Base-by-base conservation (phyloP, 2,888 invertebrate genomes). In the Beris chalybata region DNA sequence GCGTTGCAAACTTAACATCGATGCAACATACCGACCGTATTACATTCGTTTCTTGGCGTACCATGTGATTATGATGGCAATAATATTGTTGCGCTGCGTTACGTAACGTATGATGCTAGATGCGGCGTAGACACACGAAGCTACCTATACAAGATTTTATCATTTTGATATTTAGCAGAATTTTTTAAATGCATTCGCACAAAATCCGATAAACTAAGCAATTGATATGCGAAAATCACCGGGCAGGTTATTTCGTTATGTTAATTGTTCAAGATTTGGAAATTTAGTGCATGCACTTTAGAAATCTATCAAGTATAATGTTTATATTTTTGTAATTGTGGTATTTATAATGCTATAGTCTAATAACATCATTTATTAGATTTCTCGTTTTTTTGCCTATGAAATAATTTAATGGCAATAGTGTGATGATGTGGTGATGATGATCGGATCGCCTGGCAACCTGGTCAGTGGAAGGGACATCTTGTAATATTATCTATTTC, bases 401-500 rank as follows among this genome's bases (percentile, higher is more conserved):
- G 5, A 52, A 29, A 52, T 52, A 29, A 52, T 15, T 52, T 1
- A 22, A 52, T 52, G 52, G 9, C 9, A 9, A 52, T 1, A 52
- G 52, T 52, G 22, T 29, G 29, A 15, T 9, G 52, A 52, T 52
- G 13, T 22, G 22, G 22, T 22, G 22, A 22, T 22, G 22, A 22
- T 22, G 22, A 22, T 22, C 22, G 22, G 22, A 38, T 9, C 38
- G 38, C 38, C 38, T 9, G 38, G 38, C 38, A 4, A 38, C 7
- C 38, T 9, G 38, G 38, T 38, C 7, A 56, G 15, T 32, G 47
- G 58, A 38, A 58, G 58, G 58, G 58, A 58, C 45, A 29, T 43
- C 32, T 56, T 58, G 56, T 43, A 56, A 5, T 13, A 47, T 58
- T 11, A 58, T 22, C 22, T 1, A 22, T 22, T 22, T 22, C 22